Conservation (phyloP, 1,140 invertebrate species). For the Thaumetopoea pityocampa region DNA sequence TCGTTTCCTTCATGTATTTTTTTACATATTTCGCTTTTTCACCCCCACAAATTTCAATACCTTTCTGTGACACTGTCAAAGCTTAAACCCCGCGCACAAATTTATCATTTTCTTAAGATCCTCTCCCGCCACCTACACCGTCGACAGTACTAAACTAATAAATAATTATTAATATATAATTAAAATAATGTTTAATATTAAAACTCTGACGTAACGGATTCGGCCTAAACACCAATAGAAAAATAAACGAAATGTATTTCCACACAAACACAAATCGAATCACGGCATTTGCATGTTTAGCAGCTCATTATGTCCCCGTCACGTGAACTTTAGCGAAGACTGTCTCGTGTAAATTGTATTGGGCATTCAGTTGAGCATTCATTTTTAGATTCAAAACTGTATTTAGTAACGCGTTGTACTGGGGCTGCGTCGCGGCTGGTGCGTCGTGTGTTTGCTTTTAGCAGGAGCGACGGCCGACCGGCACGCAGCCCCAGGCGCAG, state of each 20-base stretch:
- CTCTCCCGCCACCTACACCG: constrained; percentile 40
- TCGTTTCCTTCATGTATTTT: constrained; percentile 49
- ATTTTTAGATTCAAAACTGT: constrained; percentile 55
- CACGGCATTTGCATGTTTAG: constrained; percentile 72
- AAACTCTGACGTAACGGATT: constrained; percentile 31
- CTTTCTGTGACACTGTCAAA: constrained; percentile 52
- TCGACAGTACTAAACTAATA: constrained; percentile 37
- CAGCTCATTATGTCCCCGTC: constrained; percentile 66
- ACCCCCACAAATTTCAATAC: constrained; percentile 48
- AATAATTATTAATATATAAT: constrained; percentile 11
- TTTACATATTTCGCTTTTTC: constrained; percentile 51
- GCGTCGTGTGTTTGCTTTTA: too few species aligned
- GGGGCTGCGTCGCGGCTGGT: constrained; percentile 46
- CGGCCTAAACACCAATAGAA: constrained; percentile 49
- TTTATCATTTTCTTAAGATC: constrained; percentile 38
- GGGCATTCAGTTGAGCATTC: constrained; percentile 56
- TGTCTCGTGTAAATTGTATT: constrained; percentile 65
- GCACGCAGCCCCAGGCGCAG: constrained; percentile 49
- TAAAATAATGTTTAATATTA: constrained; percentile 31
- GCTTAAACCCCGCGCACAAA: constrained; percentile 60
- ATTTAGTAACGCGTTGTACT: constrained; percentile 44
- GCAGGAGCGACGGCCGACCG: constrained; percentile 15
- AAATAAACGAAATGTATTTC: constrained; percentile 18
- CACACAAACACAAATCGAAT: constrained; percentile 56
- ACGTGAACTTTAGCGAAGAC: constrained; percentile 66